Conservation (phyloP, 2,888 invertebrate genomes). For the Drosophila rellima region DNA sequence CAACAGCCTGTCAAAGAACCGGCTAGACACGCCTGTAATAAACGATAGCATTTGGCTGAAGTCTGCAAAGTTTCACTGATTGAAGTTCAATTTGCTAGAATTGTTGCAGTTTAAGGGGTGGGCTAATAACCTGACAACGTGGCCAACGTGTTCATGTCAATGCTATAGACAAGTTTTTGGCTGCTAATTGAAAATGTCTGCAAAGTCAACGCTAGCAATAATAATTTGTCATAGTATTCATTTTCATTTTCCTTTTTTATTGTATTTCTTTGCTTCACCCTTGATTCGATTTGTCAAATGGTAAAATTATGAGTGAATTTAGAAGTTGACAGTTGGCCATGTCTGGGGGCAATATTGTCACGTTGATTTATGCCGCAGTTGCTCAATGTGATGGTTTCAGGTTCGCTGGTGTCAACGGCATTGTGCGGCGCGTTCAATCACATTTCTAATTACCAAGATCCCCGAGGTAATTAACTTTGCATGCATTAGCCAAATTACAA, state of each 20-base stretch:
- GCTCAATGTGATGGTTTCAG: constrained; percentile 6
- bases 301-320: constrained; percentile 43
- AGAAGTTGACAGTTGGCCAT: constrained; percentile 33
- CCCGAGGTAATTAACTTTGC: constrained; percentile 81
- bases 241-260: not conserved
- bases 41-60: constrained; percentile 31
- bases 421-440: constrained; percentile 70
- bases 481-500: constrained; percentile 80
- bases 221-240: constrained; percentile 44
- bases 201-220: constrained; percentile 42
- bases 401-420: constrained; percentile 35
- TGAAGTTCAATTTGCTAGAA: constrained; percentile 51
- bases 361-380: constrained; percentile 55
- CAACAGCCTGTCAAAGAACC: constrained; percentile 12
- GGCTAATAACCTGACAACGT: constrained; percentile 28
- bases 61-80: constrained; percentile 63
- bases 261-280: not conserved
- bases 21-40: constrained; percentile 22
- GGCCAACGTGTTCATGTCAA: constrained; percentile 35
- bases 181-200: constrained; percentile 71
- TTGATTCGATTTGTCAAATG: constrained; percentile 54
- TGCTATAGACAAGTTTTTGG: constrained; percentile 34
- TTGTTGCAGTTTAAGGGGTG: not conserved
- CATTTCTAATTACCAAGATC: constrained; percentile 79
- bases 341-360: constrained; percentile 36